These are phyloP conservation scores for Pyrochroa serraticornis DNA, from an alignment of 2,888 invertebrate species.

Conservation along the genomic window DNA sequence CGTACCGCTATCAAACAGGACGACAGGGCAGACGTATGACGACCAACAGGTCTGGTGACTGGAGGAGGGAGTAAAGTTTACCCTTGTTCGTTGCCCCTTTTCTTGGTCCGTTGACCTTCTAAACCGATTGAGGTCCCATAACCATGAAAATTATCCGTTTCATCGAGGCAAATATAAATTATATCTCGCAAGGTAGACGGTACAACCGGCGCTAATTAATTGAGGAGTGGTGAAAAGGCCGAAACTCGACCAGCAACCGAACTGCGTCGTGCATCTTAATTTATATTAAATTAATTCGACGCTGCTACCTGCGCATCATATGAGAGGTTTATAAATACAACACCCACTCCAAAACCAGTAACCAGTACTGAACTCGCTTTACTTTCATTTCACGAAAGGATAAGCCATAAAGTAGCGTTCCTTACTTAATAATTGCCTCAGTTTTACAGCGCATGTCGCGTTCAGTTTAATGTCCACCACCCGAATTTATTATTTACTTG, in stretches of 20 bases:
- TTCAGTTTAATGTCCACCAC: constrained; percentile 24
- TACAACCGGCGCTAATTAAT: constrained; percentile 5
- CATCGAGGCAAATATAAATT: constrained; percentile 11
- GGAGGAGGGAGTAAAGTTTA: constrained; percentile 41
- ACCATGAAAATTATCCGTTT: constrained; percentile 23
- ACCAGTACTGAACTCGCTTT: constrained; percentile 19
- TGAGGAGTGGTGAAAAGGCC: background rate
- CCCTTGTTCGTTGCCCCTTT: constrained; percentile 45
- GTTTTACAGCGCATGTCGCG: constrained; percentile 17
- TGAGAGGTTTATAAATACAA: constrained; percentile 14
- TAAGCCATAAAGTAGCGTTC: too few relatives aligned
- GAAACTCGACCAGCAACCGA: constrained; percentile 1
- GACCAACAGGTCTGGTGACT: constrained; percentile 38
- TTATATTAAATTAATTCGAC: constrained; percentile 10
- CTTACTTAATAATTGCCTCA: background rate
- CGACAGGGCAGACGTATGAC: constrained; percentile 34
- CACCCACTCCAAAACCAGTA: constrained; percentile 17
- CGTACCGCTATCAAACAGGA: constrained; percentile 12
- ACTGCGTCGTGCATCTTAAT: background rate
- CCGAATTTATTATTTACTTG: constrained; percentile 27
- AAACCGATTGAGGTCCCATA: constrained; percentile 41
- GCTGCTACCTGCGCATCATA: background rate
- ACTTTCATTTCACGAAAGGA: too few relatives aligned
- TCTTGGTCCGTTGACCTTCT: constrained; percentile 46
- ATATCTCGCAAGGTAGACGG: constrained; percentile 5